Evolutionary conservation across 2,797 vertebrate species (phyloP).

Genomic region (Schizopygopsis pylzovi): DNA sequence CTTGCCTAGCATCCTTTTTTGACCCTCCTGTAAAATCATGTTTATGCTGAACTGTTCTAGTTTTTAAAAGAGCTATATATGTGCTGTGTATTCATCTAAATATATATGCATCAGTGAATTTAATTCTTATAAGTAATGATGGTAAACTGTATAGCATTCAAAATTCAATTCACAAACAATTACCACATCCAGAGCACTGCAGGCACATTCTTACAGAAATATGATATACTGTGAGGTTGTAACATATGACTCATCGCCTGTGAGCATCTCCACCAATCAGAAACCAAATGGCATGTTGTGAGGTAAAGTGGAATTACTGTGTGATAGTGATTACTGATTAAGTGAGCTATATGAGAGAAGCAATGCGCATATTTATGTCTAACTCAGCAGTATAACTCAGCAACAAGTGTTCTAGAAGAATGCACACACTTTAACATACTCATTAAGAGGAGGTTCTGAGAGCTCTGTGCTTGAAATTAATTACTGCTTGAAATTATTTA

Average conservation of each 20-base stretch:
- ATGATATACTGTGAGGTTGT: background rate
- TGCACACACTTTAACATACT: background rate
- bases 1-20: background rate
- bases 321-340: background rate
- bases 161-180: background rate
- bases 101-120: background rate
- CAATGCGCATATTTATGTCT: background rate
- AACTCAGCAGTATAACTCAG: background rate
- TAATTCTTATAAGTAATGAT: background rate
- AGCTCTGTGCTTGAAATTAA: background rate
- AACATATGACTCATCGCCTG: background rate
- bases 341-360: background rate
- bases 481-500: background rate
- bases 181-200: background rate
- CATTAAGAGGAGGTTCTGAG: background rate
- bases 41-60: background rate
- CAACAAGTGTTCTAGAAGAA: background rate
- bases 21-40: background rate
- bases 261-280: slow-evolving; percentile 8
- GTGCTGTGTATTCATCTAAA: background rate
- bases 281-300: slow-evolving; percentile 14
- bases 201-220: background rate
- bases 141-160: background rate
- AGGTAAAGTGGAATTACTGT: background rate
- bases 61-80: background rate